These are phyloP conservation scores for Centropus bengalensis DNA, from an alignment of 2,113 vertebrate species.

Conservation along the genomic window DNA sequence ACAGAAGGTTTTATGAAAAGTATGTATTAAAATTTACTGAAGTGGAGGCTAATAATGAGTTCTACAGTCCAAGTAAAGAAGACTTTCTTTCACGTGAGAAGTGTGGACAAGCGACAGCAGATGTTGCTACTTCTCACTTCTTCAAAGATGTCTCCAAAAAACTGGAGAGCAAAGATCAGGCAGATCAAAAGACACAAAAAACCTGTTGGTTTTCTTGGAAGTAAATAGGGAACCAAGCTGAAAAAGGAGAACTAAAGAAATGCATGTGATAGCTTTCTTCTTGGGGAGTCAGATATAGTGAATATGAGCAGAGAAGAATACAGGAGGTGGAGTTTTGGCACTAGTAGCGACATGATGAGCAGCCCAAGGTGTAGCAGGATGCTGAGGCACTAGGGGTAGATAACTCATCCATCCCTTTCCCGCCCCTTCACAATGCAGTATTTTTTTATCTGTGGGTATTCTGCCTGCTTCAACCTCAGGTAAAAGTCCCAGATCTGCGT, in stretches of 20 bases:
- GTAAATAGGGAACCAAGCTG: neutral
- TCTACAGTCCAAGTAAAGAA: neutral
- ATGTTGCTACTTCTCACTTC: neutral
- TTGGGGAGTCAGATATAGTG: neutral
- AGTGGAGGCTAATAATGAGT: neutral
- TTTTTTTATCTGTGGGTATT: neutral
- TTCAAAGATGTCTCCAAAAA: neutral
- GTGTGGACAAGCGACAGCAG: neutral
- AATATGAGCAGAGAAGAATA: neutral
- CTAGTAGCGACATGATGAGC: too few species aligned
- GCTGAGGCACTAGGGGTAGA: neutral
- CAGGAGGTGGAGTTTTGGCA: neutral
- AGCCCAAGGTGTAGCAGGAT: neutral
- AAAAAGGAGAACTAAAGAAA: neutral
- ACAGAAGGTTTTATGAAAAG: neutral
- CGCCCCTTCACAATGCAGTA: fast-evolving
- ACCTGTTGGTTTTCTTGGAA: neutral
- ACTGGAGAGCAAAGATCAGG: neutral
- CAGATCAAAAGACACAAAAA: neutral
- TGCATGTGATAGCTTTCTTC: neutral
- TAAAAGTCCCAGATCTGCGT: neutral
- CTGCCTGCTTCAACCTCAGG: neutral
- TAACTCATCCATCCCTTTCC: neutral
- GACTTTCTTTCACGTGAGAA: neutral
- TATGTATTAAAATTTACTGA: neutral